Base-by-base conservation (phyloP, 1,140 invertebrate species). In the Neoseiulus cucumeris region DNA sequence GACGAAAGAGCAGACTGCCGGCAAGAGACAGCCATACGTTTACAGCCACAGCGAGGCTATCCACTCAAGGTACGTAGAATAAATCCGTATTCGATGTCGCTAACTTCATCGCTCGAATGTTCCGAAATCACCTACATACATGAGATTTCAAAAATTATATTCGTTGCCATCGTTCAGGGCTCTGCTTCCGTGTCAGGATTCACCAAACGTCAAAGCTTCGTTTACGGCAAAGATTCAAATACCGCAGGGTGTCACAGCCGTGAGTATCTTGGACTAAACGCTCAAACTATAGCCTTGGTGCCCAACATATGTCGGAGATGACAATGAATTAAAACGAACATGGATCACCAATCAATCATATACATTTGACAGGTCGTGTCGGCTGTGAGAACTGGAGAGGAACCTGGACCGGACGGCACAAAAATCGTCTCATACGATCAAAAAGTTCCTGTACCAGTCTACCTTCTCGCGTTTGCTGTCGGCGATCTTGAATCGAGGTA, bases 101-200 rank as follows among this genome's bases (percentile, higher is more conserved):
- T 12, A 30, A 18, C 17, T 59, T 41, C 22, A 17, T 55, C 65
- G n/a, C n/a, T n/a, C n/a, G n/a, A 17, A 65, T 0, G n/a, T 12
- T 14, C 39, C 59, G 44, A 20, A n/a, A 66, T 64, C 42, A 1
- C 64, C 28, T 68, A 17, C 42, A 6, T 64, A 68, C 68, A 64
- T 69, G 71, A 76, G 67, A 73, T 77, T 66, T 72, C 92, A 84
- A 84, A 91, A 12, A 91, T 94, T 70, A 87, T 92, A 78, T 76
- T 77, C 64, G 69, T 74, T 33, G 75, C 75, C 44, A 65, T 72
- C 22, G 7, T 85, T 85, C 1, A 79, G 91, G 64, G 87, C 88
- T 7, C 82, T 95, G 66, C 66, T 93, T 14, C 92, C 93, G 2
- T 94, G 91, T 73, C 91, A 96, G 80, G 92, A 97, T 76, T 87